Percentiles rank a stretch among this genome's conserved stretches.
phyloP scores from a whole-genome alignment of 2,113 vertebrate species.

The Plectropomus leopardus region DNA sequence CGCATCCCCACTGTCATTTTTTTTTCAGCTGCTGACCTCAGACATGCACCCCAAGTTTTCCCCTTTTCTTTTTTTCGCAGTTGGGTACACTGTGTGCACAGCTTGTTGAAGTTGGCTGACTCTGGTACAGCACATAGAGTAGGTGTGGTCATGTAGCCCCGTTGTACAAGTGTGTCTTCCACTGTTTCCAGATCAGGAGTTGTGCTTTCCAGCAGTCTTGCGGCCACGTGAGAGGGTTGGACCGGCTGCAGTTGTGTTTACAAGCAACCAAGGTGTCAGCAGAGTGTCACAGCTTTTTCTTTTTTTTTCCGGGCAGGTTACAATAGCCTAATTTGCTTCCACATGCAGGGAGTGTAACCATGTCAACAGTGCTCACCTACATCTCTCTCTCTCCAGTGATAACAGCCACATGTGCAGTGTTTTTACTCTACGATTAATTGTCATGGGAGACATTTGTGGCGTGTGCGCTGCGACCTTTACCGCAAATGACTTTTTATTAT shows the following conservation, averaged over 20 bases:
- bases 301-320: conserved; percentile 43
- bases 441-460: neutral
- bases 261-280: conserved; percentile 78
- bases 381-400: conserved; percentile 30
- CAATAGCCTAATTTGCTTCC: conserved; percentile 68
- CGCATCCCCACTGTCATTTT: conserved; percentile 33
- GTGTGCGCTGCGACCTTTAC: neutral
- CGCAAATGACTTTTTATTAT: neutral
- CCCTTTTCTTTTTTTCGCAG: neutral
- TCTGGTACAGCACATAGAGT: conserved; percentile 68
- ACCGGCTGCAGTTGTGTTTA: conserved; percentile 77
- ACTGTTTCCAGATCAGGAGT: conserved; percentile 71
- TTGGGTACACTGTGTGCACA: conserved; percentile 12
- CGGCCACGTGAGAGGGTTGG: conserved; percentile 59
- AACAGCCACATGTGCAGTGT: conserved; percentile 42
- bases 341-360: conserved; percentile 61
- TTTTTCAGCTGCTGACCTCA: conserved; percentile 28
- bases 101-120: conserved; percentile 55
- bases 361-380: conserved; percentile 67
- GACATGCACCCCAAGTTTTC: conserved; percentile 23
- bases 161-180: conserved; percentile 43
- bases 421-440: conserved; percentile 41
- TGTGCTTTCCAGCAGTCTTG: conserved; percentile 22
- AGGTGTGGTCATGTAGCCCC: conserved; percentile 73
- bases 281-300: conserved; percentile 69